These are phyloP conservation scores for Maniola jurtina DNA, from an alignment of 1,140 invertebrate species.

Conservation along the genomic window DNA sequence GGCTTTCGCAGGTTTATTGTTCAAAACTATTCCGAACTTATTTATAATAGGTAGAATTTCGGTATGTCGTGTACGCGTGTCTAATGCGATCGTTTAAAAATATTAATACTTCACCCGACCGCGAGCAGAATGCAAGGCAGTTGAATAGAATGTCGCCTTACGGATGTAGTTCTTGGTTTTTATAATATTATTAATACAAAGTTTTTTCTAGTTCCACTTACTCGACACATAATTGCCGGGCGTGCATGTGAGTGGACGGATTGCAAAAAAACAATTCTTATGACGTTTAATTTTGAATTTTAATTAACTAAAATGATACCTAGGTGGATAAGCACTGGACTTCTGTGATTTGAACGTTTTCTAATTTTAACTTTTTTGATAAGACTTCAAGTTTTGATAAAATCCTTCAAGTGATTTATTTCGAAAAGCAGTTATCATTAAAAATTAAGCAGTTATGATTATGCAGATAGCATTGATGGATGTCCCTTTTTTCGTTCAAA, in stretches of 20 bases:
- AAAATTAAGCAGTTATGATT: too few species aligned
- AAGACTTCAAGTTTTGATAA: too few species aligned
- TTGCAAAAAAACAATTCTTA: neutral
- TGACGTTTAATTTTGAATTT: neutral
- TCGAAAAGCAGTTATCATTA: too few species aligned
- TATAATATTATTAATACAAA: slow-evolving; percentile 8
- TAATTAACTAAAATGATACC: neutral
- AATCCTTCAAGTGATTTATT: too few species aligned
- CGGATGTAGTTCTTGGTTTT: slow-evolving; percentile 11
- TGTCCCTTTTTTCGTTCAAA: too few species aligned
- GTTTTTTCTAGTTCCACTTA: neutral
- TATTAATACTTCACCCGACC: slow-evolving; percentile 2
- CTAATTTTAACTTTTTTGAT: too few species aligned
- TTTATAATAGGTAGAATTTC: neutral
- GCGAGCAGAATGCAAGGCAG: slow-evolving; percentile 6
- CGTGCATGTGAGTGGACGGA: neutral
- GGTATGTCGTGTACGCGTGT: slow-evolving; percentile 17
- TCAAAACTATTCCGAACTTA: neutral
- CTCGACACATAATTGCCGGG: neutral
- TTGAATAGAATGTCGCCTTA: slow-evolving; percentile 12
- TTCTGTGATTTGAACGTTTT: too few species aligned
- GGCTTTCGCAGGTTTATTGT: too few species aligned
- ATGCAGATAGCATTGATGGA: too few species aligned
- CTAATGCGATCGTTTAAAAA: slow-evolving; percentile 11
- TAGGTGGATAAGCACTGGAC: too few species aligned